A percentile compares a stretch with the other conserved stretches of the same genome.
phyloP scores from a whole-genome alignment of 2,797 vertebrate genomes.

The Gallinago stenura region DNA sequence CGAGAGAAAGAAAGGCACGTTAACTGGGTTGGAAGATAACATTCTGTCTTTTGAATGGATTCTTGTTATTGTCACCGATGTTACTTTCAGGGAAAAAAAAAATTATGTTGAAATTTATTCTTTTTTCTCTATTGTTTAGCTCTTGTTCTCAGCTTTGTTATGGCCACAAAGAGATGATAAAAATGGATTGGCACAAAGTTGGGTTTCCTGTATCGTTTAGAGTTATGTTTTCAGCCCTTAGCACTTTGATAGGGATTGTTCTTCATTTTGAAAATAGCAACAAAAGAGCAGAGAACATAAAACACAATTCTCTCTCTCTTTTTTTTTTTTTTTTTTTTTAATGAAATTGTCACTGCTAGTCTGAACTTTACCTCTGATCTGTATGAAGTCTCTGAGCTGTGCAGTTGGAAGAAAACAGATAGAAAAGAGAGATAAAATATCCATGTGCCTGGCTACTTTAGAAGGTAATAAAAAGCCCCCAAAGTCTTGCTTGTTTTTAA shows the following conservation, averaged over 20 bases:
- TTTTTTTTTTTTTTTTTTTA: not conserved
- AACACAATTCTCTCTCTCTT: not conserved
- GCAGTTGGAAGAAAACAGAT: constrained; percentile 1
- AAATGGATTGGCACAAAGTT: constrained; percentile 52
- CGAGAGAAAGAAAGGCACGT: not conserved
- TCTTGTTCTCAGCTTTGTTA: constrained; percentile 64
- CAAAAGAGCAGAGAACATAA: constrained; percentile 46
- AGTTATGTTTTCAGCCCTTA: constrained; percentile 60
- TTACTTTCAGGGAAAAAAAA: constrained; percentile 1
- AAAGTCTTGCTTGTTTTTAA: constrained; percentile 19
- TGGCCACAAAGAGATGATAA: constrained; percentile 59
- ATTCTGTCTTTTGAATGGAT: constrained; percentile 33
- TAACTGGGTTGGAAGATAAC: constrained; percentile 53
- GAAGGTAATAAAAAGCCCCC: not conserved
- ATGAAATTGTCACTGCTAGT: constrained; percentile 48
- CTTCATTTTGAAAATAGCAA: constrained; percentile 62
- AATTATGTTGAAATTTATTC: not conserved
- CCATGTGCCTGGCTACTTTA: constrained; percentile 9
- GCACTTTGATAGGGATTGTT: constrained; percentile 43
- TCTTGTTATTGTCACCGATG: constrained; percentile 8
- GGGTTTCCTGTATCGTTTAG: constrained; percentile 44
- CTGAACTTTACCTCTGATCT: constrained; percentile 50
- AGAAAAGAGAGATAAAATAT: constrained; percentile 21
- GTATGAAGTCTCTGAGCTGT: constrained; percentile 39
- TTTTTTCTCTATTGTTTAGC: constrained; percentile 31